Base-by-base conservation (phyloP, 2,113 vertebrate genomes). In the Struthidea cinerea region DNA sequence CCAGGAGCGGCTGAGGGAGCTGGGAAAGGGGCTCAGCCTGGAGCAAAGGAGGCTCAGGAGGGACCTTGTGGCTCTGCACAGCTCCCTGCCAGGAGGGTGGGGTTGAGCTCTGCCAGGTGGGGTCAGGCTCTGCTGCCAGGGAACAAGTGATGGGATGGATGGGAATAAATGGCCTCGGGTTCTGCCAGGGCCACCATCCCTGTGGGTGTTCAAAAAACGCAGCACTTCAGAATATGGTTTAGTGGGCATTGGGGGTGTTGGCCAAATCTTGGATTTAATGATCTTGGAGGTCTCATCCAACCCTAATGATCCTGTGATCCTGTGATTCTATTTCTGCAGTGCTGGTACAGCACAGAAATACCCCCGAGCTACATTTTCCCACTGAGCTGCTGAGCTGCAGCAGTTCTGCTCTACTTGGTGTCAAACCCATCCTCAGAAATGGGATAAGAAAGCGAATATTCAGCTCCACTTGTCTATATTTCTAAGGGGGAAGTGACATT, bases 371-470 rank as follows among this genome's bases (percentile, higher is more conserved):
- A 69, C 27, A 35, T 57, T 55, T 47, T 41, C 55, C 1, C 1
- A 7, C 60, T 8, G 9, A n/a, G 32, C 47, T 6, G 2, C 60
- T 26, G 32, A 75, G 76, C 68, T 63, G 60, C 46, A 50, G 44
- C 67, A 12, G 20, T 15, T 91, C 70, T 85, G 78, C 82, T 47
- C 39, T 7, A 1, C 49, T 57, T 20, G 9, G 33, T 90, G 80
- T 80, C 83, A 70, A 90, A 70, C 9, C 44, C 68, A 11, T 22
- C 33, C 60, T 61, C 52, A 33, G 83, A 50, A 91, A 81, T 3
- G 39, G 82, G 82, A 61, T 53, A 37, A 77, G 74, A 75, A 91
- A 85, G 71, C 20, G 87, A 96, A 95, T 20, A n/a, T 26, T n/a
- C 70, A 21, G 37, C 49, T 88, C 76, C 35, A 42, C 71, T 56